A percentile compares a stretch with the other conserved stretches of the same genome.
These are phyloP conservation scores for Lordiphosa stackelbergi DNA, from an alignment of 1,140 invertebrate species.

Conservation along the genomic window DNA sequence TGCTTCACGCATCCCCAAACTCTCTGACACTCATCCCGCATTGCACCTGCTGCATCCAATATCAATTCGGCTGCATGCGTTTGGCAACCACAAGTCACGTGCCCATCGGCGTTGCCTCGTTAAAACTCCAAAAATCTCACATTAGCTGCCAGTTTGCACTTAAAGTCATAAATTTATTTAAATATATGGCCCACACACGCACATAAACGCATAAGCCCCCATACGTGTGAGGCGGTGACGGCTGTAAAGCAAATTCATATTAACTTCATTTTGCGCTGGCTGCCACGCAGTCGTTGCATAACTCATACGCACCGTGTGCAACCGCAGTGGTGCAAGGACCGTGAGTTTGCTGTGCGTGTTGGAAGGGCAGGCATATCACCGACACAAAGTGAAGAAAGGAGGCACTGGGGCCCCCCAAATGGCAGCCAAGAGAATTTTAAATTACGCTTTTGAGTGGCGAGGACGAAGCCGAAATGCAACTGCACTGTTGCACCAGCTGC, in stretches of 20 bases:
- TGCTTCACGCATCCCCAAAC: not conserved
- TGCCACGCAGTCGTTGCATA: conserved; percentile 62
- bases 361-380: conserved; percentile 57
- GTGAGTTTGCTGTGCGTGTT: conserved; percentile 26
- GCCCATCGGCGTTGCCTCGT: conserved; percentile 24
- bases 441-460: conserved; percentile 71
- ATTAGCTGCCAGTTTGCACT: conserved; percentile 73
- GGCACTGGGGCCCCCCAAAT: conserved; percentile 40
- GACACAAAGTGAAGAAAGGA: conserved; percentile 55
- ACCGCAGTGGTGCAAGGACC: conserved; percentile 34
- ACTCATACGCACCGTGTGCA: conserved; percentile 72
- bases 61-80: not conserved
- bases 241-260: conserved; percentile 70
- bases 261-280: conserved; percentile 62
- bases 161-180: conserved; percentile 75
- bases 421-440: conserved; percentile 74
- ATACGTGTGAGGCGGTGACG: conserved; percentile 18
- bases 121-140: conserved; percentile 62
- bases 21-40: no score
- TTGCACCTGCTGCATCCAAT: not conserved
- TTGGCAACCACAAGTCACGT: conserved; percentile 38
- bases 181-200: conserved; percentile 46
- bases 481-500: conserved; percentile 20
- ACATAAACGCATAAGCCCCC: conserved; percentile 19
- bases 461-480: conserved; percentile 59